Evolutionary conservation across 2,888 invertebrate genomes (phyloP).

Genomic region (Agrochola circellaris): DNA sequence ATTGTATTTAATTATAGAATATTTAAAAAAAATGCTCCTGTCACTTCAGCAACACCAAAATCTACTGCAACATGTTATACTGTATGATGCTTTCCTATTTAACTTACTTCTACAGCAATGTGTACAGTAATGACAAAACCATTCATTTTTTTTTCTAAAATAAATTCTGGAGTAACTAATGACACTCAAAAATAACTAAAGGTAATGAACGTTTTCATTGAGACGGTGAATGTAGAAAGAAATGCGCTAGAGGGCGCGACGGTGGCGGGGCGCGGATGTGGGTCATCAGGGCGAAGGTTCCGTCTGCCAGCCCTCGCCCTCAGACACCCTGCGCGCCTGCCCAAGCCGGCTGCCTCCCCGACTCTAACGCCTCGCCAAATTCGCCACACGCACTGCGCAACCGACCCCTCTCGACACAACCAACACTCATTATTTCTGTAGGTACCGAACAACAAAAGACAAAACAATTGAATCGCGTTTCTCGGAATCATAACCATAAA

Average conservation of each 20-base stretch:
- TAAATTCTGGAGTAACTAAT: neutral
- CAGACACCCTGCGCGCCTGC: slow-evolving; percentile 59
- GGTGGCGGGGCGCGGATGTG: slow-evolving; percentile 76
- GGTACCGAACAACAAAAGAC: slow-evolving; percentile 69
- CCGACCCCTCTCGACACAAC: slow-evolving; percentile 48
- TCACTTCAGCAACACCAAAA: neutral
- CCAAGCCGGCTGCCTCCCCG: slow-evolving; percentile 63
- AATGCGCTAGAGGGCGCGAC: slow-evolving; percentile 62
- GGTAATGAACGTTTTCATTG: slow-evolving; percentile 49
- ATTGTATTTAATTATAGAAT: neutral
- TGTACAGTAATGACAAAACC: neutral
- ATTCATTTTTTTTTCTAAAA: neutral
- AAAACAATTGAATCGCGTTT: slow-evolving; percentile 78
- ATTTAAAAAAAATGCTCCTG: neutral
- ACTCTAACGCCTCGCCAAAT: slow-evolving; percentile 67
- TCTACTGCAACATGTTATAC: neutral
- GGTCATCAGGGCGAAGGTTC: slow-evolving; percentile 86
- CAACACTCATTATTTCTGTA: slow-evolving; percentile 57
- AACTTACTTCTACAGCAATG: neutral
- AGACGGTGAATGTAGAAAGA: slow-evolving; percentile 51
- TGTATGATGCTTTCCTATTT: neutral
- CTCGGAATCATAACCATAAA: slow-evolving; percentile 78
- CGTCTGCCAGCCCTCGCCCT: slow-evolving; percentile 76
- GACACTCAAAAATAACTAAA: slow-evolving; percentile 12
- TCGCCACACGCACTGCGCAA: slow-evolving; percentile 76